A percentile compares a stretch with the other conserved stretches of the same genome.
phyloP scores from a whole-genome alignment of 2,113 vertebrate species.

The Ia io region DNA sequence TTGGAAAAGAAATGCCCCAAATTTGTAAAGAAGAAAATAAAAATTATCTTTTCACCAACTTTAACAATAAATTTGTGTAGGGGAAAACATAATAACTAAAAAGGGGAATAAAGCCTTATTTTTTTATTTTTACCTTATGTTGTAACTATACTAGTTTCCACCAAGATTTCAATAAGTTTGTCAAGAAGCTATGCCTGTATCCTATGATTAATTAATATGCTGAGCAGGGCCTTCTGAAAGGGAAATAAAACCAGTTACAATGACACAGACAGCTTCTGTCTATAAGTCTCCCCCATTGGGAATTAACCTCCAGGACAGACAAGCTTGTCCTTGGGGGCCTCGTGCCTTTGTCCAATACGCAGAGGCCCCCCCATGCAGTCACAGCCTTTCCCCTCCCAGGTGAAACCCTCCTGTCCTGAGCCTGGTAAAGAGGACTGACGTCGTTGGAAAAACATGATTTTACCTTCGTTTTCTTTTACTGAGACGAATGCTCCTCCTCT shows the following conservation, averaged over 20 bases:
- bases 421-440: conserved; percentile 22
- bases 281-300: not conserved
- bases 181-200: not conserved
- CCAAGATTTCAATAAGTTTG: not conserved
- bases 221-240: not conserved
- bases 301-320: not conserved
- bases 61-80: not conserved
- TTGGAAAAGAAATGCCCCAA: not conserved
- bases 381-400: not conserved
- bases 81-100: not conserved
- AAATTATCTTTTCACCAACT: not conserved
- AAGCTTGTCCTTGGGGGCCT: not conserved
- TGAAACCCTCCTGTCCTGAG: not conserved
- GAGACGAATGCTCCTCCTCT: not conserved
- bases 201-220: not conserved
- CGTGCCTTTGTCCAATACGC: not conserved
- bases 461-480: conserved; percentile 38
- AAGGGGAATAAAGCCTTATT: not conserved
- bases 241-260: not conserved
- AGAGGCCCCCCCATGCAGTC: not conserved
- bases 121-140: not conserved
- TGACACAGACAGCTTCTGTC: not conserved
- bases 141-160: not conserved
- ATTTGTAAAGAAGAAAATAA: not conserved
- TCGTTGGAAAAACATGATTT: conserved; percentile 14